A percentile compares a stretch with the other conserved stretches of the same genome.
phyloP scores from a whole-genome alignment of 2,888 invertebrate species.

The Eutolmus rufibarbis region DNA sequence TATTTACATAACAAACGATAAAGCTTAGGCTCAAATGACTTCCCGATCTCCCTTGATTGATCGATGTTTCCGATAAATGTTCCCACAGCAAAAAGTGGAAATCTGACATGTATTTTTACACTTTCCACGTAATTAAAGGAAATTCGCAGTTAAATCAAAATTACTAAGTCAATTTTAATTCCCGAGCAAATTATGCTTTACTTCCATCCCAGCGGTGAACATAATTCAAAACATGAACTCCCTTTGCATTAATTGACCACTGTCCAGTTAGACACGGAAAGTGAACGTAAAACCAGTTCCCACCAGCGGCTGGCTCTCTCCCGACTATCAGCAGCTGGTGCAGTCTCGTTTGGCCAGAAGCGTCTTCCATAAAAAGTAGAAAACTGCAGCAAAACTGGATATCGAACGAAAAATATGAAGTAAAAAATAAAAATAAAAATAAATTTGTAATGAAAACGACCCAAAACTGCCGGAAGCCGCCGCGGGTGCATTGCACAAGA shows the following conservation, averaged over 20 bases:
- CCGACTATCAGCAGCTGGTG: not conserved
- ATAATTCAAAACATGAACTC: not conserved
- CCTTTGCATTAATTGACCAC: not conserved
- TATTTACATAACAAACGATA: not conserved
- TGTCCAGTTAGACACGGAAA: not conserved
- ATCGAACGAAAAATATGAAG: not conserved
- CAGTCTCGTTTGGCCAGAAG: not conserved
- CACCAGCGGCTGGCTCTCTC: not conserved
- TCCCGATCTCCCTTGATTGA: not conserved
- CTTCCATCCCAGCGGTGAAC: not conserved
- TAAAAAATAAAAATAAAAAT: not conserved
- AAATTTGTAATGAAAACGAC: not conserved
- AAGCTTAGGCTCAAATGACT: not conserved
- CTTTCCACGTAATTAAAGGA: not conserved
- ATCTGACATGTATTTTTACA: not conserved
- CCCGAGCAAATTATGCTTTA: not conserved
- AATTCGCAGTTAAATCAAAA: not conserved
- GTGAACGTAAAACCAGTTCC: slow-evolving; percentile 15
- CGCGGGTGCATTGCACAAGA: slow-evolving; percentile 15
- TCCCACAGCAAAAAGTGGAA: not conserved
- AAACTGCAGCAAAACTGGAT: not conserved
- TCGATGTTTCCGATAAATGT: not conserved
- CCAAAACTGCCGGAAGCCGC: slow-evolving; percentile 18
- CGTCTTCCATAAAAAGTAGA: slow-evolving; percentile 15
- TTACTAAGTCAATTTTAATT: not conserved